Evolutionary conservation across 2,888 invertebrate species (phyloP).

Genomic region (Reticulitermes lucifugus): DNA sequence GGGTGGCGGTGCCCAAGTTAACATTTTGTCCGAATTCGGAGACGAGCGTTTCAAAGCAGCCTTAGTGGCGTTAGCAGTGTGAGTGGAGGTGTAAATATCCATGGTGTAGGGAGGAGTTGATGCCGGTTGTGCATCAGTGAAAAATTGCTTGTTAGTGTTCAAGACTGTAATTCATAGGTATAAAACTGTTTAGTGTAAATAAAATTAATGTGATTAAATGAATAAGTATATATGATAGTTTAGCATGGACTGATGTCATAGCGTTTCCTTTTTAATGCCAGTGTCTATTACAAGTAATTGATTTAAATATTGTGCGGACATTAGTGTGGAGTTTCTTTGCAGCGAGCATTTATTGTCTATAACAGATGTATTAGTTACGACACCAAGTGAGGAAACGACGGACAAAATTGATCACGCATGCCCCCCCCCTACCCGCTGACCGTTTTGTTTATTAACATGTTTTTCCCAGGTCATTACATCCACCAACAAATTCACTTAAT

Average conservation of each 20-base stretch:
- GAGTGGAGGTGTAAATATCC: not conserved
- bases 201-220: not conserved
- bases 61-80: not conserved
- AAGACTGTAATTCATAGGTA: not conserved
- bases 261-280: not conserved
- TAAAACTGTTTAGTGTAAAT: slow-evolving; percentile 14
- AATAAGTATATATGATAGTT: not conserved
- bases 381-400: too few relatives aligned
- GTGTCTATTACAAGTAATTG: not conserved
- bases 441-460: too few relatives aligned
- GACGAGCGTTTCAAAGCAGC: not conserved
- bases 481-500: too few relatives aligned
- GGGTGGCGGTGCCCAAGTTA: too few relatives aligned
- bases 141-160: not conserved
- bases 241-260: not conserved
- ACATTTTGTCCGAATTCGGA: too few relatives aligned
- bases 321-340: not conserved
- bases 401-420: too few relatives aligned
- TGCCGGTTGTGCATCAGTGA: not conserved
- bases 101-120: not conserved
- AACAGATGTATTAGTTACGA: too few relatives aligned
- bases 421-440: too few relatives aligned
- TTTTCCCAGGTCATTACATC: too few relatives aligned
- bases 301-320: not conserved
- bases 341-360: too few relatives aligned